Base-by-base conservation (phyloP, 2,113 vertebrate genomes). In the Cephalopterus ornatus region DNA sequence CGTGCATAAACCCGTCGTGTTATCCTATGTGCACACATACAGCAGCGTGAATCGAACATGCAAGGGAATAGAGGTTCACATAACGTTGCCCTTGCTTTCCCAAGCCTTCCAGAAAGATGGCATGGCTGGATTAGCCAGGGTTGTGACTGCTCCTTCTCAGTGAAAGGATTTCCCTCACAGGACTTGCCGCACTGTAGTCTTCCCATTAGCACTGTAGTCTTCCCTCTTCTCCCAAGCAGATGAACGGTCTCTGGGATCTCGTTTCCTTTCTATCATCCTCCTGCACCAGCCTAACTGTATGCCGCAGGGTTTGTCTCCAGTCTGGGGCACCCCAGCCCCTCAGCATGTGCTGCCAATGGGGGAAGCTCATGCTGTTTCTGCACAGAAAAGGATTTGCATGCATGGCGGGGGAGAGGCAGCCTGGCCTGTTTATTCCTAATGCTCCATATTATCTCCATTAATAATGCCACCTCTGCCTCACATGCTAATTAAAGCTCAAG, bases 401-500 rank as follows among this genome's bases (percentile, higher is more conserved):
- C 80, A n/a, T 65, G 62, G 75, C 61, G 41, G 61, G 86, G 82
- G 70, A 89, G 88, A 94, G 76, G 39, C 27, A 84, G 86, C 73
- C 82, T 79, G 56, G 79, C 82, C 91, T 97, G 96, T 97, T 97
- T 97, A 88, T 97, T 94, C 93, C 96, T 97, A 96, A 97, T 72
- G 73, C 73, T 96, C 82, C 32, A 18, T 94, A 96, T 97, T 97
- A 97, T 97, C 92, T 95, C 88, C 79, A 91, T 97, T 97, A 97
- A 96, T 97, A 96, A 97, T 63, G 79, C 94, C 95, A 97, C 93
- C 96, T 96, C 94, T 96, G 96, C 94, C 80, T 96, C 94, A 96
- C 96, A 96, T 96, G 89, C 96, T 97, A 97, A 97, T 97, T 97
- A 97, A 95, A 77, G 93, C 78, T 96, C 79, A 91, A 95, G 93